Evolutionary conservation across 2,113 vertebrate genomes (phyloP).

Genomic region (Catharus bicknelli): DNA sequence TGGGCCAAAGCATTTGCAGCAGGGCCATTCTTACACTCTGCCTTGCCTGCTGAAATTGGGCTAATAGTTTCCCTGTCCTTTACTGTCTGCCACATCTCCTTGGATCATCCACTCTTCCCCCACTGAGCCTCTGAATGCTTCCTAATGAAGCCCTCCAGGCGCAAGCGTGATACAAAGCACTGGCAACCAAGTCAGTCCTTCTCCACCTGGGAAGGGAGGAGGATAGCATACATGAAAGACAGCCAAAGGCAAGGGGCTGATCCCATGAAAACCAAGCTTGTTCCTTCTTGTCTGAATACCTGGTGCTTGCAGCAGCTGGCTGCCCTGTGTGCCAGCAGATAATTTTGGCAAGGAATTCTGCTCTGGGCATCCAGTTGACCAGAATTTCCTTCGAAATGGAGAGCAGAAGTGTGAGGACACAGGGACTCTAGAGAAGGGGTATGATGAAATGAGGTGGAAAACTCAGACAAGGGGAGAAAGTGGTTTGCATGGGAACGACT

Average conservation of each 20-base stretch:
- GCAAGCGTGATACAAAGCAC: rapidly evolving
- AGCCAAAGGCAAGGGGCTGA: slow-evolving; percentile 11
- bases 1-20: not conserved
- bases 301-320: not conserved
- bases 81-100: not conserved
- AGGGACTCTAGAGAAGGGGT: not conserved
- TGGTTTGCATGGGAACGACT: not conserved
- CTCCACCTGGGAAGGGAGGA: not conserved
- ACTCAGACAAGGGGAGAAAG: not conserved
- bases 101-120: not conserved
- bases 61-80: not conserved
- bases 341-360: slow-evolving; percentile 12
- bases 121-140: not conserved
- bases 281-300: slow-evolving; percentile 32
- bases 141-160: not conserved
- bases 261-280: slow-evolving; percentile 10
- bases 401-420: not conserved
- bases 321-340: not conserved
- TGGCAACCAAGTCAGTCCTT: not conserved
- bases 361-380: not conserved
- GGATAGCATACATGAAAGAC: not conserved
- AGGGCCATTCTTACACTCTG: not conserved
- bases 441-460: not conserved
- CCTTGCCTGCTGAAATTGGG: not conserved
- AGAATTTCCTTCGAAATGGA: not conserved